Evolutionary conservation across 1,140 invertebrate species (phyloP), one percentile per base, ranked within the genome.

Genomic region (Caenorhabditis elegans): DNA sequence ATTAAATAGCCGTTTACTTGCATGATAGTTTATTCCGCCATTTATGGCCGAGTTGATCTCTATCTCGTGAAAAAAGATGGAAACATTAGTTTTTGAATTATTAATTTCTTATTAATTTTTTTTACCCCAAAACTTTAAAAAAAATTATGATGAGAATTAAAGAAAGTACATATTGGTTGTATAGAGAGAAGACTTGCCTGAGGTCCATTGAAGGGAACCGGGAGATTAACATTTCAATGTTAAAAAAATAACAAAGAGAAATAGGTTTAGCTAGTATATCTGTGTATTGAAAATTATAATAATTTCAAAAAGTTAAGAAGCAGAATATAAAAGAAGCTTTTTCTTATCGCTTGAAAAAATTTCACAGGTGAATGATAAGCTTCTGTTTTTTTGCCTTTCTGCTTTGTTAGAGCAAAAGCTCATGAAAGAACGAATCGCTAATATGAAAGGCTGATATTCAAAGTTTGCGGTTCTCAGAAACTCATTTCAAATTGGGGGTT

Each of bases 181-280:
- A n/a, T n/a, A n/a, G n/a, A n/a, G n/a, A n/a, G n/a, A 70, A 70
- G 60, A 70, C 60, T 70, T 70, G 60, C 60, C 60, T 70, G 22
- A 70, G n/a, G 31, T 70, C 60, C 60, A 70, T 39, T 6, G 34
- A 39, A 11, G 60, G 60, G 28, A 70, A 70, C 11, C 60, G 60
- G 17, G 60, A 70, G 60, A 70, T 70, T 70, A 70, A 10, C 60
- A 70, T 39, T 22, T 39, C 26, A 55, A 55, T 26, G 34, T 13
- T 31, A 34, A 28, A 48, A 48, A 6, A 60, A 22, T 24, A 34
- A 17, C 11, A 53, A 26, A 26, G n/a, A 24, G 17, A 31, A 15
- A 60, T 60, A 60, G 15, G 13, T 60, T 13, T 22, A 49, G 10
- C 19, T 24, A 51, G 19, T 10, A 24, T 51, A 17, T 19, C 4